Conservation (phyloP, 2,113 vertebrate species). For the Tringa solitaria region DNA sequence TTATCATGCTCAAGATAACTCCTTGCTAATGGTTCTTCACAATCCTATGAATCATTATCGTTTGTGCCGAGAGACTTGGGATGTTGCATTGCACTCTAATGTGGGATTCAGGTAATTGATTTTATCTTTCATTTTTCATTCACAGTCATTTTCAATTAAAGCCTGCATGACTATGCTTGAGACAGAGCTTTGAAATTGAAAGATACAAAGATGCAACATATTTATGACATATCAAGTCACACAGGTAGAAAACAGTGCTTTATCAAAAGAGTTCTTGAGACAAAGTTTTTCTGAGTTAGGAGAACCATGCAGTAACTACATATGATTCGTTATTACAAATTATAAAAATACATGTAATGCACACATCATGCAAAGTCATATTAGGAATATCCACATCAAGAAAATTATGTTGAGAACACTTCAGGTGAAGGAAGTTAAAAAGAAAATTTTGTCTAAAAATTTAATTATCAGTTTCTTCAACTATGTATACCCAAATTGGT, state of each 20-base stretch:
- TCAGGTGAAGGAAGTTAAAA: not conserved
- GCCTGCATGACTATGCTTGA: not conserved
- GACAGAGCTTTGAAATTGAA: not conserved
- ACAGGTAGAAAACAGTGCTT: not conserved
- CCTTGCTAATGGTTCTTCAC: constrained; percentile 85
- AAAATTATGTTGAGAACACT: not conserved
- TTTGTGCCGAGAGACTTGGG: constrained; percentile 81
- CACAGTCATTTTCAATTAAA: not conserved
- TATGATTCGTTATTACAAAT: not conserved
- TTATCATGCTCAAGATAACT: constrained; percentile 78
- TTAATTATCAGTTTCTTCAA: not conserved
- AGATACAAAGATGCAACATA: not conserved
- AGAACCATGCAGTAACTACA: not conserved
- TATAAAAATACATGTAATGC: not conserved
- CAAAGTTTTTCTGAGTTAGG: not conserved
- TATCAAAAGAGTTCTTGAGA: not conserved
- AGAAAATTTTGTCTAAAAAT: not conserved
- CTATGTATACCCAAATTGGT: not conserved
- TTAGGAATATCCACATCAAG: not conserved
- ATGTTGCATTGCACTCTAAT: constrained; percentile 82
- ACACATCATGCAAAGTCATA: not conserved
- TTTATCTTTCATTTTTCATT: not conserved
- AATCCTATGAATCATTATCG: constrained; percentile 82
- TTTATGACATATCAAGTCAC: not conserved
- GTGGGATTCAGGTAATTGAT: constrained; percentile 88